A percentile compares a stretch with the other conserved stretches of the same genome.
These are phyloP conservation scores for Hyphantria cunea DNA, from an alignment of 1,140 invertebrate genomes.

Conservation along the genomic window DNA sequence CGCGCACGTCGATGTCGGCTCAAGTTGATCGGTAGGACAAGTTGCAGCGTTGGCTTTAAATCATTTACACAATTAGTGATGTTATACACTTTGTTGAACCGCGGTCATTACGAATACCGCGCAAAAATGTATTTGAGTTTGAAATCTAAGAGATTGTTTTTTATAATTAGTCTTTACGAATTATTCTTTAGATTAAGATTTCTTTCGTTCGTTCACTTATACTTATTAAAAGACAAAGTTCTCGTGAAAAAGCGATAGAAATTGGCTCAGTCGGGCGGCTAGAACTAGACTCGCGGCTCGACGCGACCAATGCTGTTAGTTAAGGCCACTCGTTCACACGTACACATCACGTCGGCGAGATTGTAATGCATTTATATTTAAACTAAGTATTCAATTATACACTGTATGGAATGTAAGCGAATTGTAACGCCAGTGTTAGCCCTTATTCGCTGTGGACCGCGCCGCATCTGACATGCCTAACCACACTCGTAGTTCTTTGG, in stretches of 20 bases:
- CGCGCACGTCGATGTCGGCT: conserved; percentile 21
- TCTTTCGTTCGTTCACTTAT: conserved; percentile 24
- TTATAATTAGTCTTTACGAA: conserved; percentile 29
- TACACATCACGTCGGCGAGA: conserved; percentile 46
- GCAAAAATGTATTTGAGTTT: conserved; percentile 38
- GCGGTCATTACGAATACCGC: conserved; percentile 34
- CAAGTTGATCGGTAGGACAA: conserved; percentile 33
- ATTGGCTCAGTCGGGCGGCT: neutral
- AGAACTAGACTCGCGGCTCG: neutral
- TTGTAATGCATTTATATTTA: conserved; percentile 62
- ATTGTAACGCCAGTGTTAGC: no score
- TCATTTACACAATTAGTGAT: conserved; percentile 35
- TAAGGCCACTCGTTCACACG: conserved; percentile 32
- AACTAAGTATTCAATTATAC: conserved; percentile 30
- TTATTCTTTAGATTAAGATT: conserved; percentile 15
- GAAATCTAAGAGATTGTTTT: conserved; percentile 41
- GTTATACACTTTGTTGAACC: conserved; percentile 36
- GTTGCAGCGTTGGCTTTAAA: conserved; percentile 42
- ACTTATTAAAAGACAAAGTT: conserved; percentile 7
- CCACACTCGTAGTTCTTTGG: no score
- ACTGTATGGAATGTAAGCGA: conserved; percentile 1
- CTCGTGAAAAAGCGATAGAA: conserved; percentile 25
- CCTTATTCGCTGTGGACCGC: no score
- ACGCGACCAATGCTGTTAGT: neutral
- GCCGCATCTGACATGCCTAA: no score